Conservation (phyloP, 2,888 invertebrate genomes). For the Himalopsyche tibetana region DNA sequence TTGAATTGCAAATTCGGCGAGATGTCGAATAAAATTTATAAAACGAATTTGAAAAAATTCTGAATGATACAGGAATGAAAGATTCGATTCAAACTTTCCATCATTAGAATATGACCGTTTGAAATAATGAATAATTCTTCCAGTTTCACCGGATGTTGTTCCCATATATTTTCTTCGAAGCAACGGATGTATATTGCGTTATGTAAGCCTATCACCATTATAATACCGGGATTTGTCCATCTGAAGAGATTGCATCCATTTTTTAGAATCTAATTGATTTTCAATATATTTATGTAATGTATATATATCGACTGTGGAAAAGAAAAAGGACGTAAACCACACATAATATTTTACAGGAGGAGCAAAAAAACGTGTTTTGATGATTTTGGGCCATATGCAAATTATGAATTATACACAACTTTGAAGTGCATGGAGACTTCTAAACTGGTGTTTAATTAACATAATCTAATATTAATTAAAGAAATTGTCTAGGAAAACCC, state of each 20-base stretch:
- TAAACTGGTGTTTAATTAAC: no score
- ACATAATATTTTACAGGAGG: no score
- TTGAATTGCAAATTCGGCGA: constrained; percentile 24
- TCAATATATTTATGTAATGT: constrained; percentile 28
- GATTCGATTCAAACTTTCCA: constrained; percentile 58
- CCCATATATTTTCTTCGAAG: constrained; percentile 19
- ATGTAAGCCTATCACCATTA: background rate
- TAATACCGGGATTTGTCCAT: background rate
- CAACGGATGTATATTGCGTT: constrained; percentile 12
- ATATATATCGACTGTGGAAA: no score
- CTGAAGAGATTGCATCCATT: background rate
- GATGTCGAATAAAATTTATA: constrained; percentile 15
- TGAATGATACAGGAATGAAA: constrained; percentile 28
- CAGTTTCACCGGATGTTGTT: constrained; percentile 58
- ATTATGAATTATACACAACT: no score
- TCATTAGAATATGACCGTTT: constrained; percentile 59
- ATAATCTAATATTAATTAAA: no score
- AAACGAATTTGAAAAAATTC: constrained; percentile 35
- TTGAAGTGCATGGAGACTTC: no score
- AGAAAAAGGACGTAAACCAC: no score
- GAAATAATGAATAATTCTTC: constrained; percentile 54
- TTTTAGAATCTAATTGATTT: constrained; percentile 14
- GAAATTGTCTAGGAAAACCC: no score
- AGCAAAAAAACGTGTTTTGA: no score
- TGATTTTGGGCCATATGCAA: no score